A percentile compares a stretch with the other conserved stretches of the same genome.
phyloP scores from a whole-genome alignment of 2,888 invertebrate genomes.

The Troides helena region DNA sequence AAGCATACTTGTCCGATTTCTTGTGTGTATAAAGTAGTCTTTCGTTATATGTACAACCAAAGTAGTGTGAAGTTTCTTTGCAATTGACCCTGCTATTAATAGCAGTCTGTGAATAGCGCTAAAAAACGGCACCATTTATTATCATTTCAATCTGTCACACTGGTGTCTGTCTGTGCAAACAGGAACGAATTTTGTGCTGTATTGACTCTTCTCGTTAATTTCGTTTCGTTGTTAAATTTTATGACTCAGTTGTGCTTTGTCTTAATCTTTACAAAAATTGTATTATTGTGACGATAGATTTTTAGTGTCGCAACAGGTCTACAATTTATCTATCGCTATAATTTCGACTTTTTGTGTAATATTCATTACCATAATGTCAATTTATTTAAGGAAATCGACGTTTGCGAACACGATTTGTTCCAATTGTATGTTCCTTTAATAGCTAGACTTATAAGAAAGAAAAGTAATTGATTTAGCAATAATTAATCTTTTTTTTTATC shows the following conservation, averaged over 20 bases:
- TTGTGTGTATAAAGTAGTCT: background rate
- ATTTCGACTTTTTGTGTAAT: background rate
- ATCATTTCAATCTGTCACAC: constrained; percentile 42
- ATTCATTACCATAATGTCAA: too few species aligned
- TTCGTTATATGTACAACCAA: background rate
- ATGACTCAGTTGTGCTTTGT: constrained; percentile 63
- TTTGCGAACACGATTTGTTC: too few species aligned
- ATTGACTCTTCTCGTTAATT: constrained; percentile 68
- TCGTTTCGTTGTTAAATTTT: constrained; percentile 59
- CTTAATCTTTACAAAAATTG: constrained; percentile 44
- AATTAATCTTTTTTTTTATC: too few species aligned
- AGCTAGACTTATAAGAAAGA: too few species aligned
- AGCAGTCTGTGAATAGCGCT: background rate
- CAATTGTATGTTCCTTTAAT: too few species aligned
- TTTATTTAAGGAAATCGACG: too few species aligned
- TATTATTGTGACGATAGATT: background rate
- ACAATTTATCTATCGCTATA: background rate
- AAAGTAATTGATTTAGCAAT: too few species aligned
- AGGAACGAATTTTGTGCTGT: constrained; percentile 72
- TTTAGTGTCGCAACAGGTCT: background rate
- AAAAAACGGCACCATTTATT: constrained; percentile 25
- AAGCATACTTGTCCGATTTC: background rate
- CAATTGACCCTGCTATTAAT: background rate
- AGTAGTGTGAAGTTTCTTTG: constrained; percentile 3
- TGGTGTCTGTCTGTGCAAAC: constrained; percentile 48